Evolutionary conservation across 2,888 invertebrate genomes (phyloP), one percentile per base, ranked within the genome.

Genomic region (Drosophila siamana): DNA sequence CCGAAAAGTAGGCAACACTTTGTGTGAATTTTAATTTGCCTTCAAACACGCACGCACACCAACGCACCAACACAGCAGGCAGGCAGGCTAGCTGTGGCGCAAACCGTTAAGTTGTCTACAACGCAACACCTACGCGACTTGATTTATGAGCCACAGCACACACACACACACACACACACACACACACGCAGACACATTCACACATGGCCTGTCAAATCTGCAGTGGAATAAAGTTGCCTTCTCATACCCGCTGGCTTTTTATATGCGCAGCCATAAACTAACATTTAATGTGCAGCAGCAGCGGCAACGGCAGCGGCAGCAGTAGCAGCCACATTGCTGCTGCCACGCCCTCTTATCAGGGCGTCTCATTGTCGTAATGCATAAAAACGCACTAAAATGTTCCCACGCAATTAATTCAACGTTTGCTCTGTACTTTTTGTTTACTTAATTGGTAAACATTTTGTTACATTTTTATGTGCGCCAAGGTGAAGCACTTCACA

Each of bases 361-460:
- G 52, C 16, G 44, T 54, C 50, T 67, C 78, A 69, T 80, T 77
- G 69, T 72, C 75, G 85, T 79, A 84, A 84, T 84, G 83, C 86
- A 84, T 84, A 84, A 84, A 84, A 84, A 84, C 86, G 89, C 87
- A 88, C 69, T 86, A 70, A 86, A 86, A 80, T 77, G 65, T 83
- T 86, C 89, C 85, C 89, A 86, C 84, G 81, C 85, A 86, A 86
- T 86, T 86, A 86, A 89, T 89, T 83, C 84, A 72, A 52, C 81
- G 81, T 69, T 87, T 68, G 64, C 28, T 54, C 64, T 62, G 59
- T 73, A 81, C 67, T 72, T 87, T 80, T 81, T 87, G 89, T 83
- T 86, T 74, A 74, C 87, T 88, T 86, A 86, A 89, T 88, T 89
- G 85, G 85, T 86, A 88, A 86, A 86, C 85, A 86, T 86, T 89